A percentile compares a stretch with the other conserved stretches of the same genome.
Conservation (phyloP, 2,888 invertebrate genomes). For the Formica aserva region DNA sequence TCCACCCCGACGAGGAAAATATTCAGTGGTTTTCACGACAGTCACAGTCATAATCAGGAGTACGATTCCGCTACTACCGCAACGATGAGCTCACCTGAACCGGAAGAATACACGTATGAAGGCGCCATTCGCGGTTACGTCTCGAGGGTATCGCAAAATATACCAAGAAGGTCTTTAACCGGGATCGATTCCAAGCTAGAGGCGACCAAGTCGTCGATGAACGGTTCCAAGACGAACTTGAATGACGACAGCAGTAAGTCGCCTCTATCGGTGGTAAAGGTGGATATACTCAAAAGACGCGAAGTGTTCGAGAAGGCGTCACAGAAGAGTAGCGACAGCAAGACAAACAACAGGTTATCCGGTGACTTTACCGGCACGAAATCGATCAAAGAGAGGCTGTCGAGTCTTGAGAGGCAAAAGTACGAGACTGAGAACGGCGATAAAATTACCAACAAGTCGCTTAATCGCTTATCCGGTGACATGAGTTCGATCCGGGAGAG, state of each 20-base stretch:
- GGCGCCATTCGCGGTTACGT: slow-evolving; percentile 95
- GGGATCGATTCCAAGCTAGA: slow-evolving; percentile 78
- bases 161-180: slow-evolving; percentile 83
- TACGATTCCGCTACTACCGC: slow-evolving; percentile 91
- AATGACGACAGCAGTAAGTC: slow-evolving; percentile 87
- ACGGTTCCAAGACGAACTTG: slow-evolving; percentile 85
- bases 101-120: slow-evolving; percentile 94
- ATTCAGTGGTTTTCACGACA: slow-evolving; percentile 81
- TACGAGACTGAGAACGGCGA: slow-evolving; percentile 86
- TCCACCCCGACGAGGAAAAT: slow-evolving; percentile 79
- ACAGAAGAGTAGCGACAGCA: slow-evolving; percentile 75
- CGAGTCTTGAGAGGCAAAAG: slow-evolving; percentile 90
- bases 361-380: slow-evolving; percentile 89
- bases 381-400: slow-evolving; percentile 91
- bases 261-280: slow-evolving; percentile 89
- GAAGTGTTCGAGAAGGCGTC: slow-evolving; percentile 92
- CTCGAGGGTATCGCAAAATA: slow-evolving; percentile 88
- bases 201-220: slow-evolving; percentile 82
- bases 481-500: slow-evolving; percentile 89
- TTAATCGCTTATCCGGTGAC: slow-evolving; percentile 88
- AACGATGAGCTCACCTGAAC: slow-evolving; percentile 90
- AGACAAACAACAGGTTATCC: slow-evolving; percentile 85
- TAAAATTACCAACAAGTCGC: slow-evolving; percentile 82
- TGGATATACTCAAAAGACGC: slow-evolving; percentile 93
- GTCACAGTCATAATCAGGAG: slow-evolving; percentile 85